Base-by-base conservation (phyloP, 2,113 vertebrate genomes). In the Anolis carolinensis region DNA sequence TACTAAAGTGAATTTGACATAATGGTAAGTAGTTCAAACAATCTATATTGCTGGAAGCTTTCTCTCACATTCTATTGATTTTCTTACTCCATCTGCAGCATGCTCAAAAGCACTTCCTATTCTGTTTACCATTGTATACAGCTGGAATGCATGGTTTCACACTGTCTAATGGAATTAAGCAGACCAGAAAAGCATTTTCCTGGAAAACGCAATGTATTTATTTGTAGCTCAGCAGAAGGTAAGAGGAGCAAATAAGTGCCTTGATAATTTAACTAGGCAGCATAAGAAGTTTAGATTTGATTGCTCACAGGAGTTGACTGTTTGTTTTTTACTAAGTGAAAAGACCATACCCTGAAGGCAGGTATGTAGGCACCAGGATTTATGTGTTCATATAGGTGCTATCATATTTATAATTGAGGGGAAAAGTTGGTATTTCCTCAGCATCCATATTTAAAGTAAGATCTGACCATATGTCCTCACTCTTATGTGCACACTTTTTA, bases 1-100 rank as follows among this genome's bases (percentile, higher is more conserved):
- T 88, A 90, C 78, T 92, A 93, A 96, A 95, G 92, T 93, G 93
- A 95, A 94, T 94, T 94, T 95, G 95, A 95, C 95, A 91, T 95
- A 93, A 95, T 78, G 77, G 86, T 93, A 95, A 96, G 93, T 94
- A 95, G 87, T 92, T 96, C 94, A 95, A 95, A 92, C 83, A 94
- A 95, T 96, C 95, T 94, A 91, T 94, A 91, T 81, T 84, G 79
- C 92, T 95, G 90, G 94, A 91, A 96, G 87, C 78, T 93, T 95
- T 96, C 89, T 78, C 86, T 93, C 91, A 93, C 71, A 67, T 94
- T 87, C 79, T 91, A 96, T 95, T 95, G 96, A 96, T 95, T 96
- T 96, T 94, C 84, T 88, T 92, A 85, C 73, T 63, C 81, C 85
- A 94, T 89, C 87, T 70, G 8, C 89, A 91, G 77, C 67, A 91